Evolutionary conservation across 23 tunicate species (phyloP).

Genomic region (Corella eumyota): DNA sequence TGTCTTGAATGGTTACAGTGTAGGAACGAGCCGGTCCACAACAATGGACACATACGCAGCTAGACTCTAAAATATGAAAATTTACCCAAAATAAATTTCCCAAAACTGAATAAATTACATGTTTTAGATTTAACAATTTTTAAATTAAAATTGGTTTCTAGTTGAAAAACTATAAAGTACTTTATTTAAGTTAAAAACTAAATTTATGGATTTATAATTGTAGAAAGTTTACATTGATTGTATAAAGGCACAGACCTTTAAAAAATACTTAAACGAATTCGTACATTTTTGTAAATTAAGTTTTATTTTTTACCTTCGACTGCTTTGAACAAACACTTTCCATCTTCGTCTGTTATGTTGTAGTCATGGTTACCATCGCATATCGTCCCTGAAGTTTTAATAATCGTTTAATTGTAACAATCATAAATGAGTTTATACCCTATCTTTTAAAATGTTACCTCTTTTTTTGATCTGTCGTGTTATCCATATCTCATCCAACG

Average conservation of each 20-base stretch:
- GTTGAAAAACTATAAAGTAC: too few relatives aligned
- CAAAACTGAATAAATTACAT: background rate
- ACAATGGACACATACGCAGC: slow-evolving; percentile 61
- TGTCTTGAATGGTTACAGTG: slow-evolving; percentile 17
- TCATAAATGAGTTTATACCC: background rate
- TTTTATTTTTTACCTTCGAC: too few relatives aligned
- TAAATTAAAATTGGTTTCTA: too few relatives aligned
- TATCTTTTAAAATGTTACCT: slow-evolving; percentile 2
- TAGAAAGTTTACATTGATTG: too few relatives aligned
- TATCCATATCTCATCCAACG: slow-evolving; percentile 11
- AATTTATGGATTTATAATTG: too few relatives aligned
- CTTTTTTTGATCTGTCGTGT: slow-evolving; percentile 14
- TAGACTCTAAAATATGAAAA: slow-evolving; percentile 30
- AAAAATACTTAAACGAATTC: too few relatives aligned
- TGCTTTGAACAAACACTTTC: slow-evolving; percentile 23
- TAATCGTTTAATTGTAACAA: background rate
- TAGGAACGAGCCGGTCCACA: slow-evolving; percentile 81
- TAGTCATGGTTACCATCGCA: slow-evolving; percentile 41
- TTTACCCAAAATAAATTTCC: background rate
- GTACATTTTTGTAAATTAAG: too few relatives aligned
- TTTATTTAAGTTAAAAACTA: too few relatives aligned
- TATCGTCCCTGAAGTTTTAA: slow-evolving; percentile 34
- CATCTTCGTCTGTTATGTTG: slow-evolving; percentile 29
- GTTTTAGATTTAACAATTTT: too few relatives aligned
- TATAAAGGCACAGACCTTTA: too few relatives aligned